phyloP scores from a whole-genome alignment of 2,113 vertebrate species.

The Vulpes vulpes region DNA sequence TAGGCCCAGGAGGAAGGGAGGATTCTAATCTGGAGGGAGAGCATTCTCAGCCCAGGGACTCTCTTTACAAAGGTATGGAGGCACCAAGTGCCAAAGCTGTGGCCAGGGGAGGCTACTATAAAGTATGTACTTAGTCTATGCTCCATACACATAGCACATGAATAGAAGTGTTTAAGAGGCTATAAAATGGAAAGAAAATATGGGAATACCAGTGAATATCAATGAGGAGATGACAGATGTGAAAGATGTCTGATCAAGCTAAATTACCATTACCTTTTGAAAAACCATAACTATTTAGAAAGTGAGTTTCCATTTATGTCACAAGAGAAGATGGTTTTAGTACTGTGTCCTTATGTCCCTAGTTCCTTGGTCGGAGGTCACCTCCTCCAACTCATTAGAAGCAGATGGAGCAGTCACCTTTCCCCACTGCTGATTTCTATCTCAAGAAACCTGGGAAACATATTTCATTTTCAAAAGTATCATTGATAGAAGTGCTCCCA shows the following conservation, averaged over 20 bases:
- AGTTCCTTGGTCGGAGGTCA: background rate
- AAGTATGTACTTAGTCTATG: background rate
- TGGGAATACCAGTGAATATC: background rate
- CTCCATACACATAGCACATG: background rate
- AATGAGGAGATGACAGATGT: background rate
- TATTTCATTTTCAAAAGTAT: constrained; percentile 52
- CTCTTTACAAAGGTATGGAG: background rate
- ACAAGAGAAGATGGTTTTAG: background rate
- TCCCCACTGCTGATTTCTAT: background rate
- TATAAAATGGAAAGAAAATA: constrained; percentile 9
- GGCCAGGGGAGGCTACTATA: background rate
- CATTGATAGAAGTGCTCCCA: background rate
- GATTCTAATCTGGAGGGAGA: background rate
- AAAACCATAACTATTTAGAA: background rate
- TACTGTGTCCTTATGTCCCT: background rate
- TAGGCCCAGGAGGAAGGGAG: background rate
- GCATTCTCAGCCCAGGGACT: background rate
- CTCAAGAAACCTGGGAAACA: constrained; percentile 14
- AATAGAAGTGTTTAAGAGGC: background rate
- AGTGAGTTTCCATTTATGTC: background rate
- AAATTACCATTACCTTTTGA: background rate
- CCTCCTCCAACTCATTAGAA: background rate
- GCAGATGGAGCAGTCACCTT: constrained; percentile 22
- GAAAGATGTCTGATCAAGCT: background rate
- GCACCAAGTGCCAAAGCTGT: background rate